Evolutionary conservation across 2,888 invertebrate species (phyloP), one percentile per base, ranked within the genome.

Genomic region (Drymonia ruficornis): DNA sequence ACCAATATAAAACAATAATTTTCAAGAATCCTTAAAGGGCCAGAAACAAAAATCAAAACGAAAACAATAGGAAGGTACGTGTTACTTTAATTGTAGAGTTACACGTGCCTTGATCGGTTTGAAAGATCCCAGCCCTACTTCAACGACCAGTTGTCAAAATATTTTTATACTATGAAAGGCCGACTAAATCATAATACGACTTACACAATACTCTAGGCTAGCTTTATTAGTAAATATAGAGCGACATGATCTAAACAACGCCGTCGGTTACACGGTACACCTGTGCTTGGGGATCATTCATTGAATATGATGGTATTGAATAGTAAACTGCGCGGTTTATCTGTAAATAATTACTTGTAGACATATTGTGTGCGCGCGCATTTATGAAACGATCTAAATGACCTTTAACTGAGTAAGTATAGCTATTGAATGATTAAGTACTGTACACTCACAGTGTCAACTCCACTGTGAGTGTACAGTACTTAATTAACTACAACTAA

Each of bases 211-310:
- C 71, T 72, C 75, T 83, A 84, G 76, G 59, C 76, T 71, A 77
- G 69, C 67, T 72, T 63, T 84, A 80, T 89, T 89, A 81, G 85
- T 89, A 88, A 87, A 89, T 83, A 76, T 71, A 77, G 67, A 65
- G 62, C 73, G 78, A 74, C 76, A 74, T 64, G 80, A 83, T 66
- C 76, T 82, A 79, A 87, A 85, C 86, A 86, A 72, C 57, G 56
- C 57, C 70, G 38, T 53, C 55, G 76, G 72, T 83, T 75, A 75
- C 83, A 84, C 80, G 82, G 70, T 75, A 50, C 63, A 75, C 66
- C 68, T 75, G 72, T 79, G 72, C 72, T 70, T 74, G 58, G 51
- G 66, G 56, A 62, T 59, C 19, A 31, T 52, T 58, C 48, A 65
- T 67, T 64, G 64, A 61, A 63, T 68, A 66, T 63, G 59, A 61